A percentile compares a stretch with the other conserved stretches of the same genome.
Conservation (phyloP, 2,888 invertebrate species). For the Drosophila putrida region DNA sequence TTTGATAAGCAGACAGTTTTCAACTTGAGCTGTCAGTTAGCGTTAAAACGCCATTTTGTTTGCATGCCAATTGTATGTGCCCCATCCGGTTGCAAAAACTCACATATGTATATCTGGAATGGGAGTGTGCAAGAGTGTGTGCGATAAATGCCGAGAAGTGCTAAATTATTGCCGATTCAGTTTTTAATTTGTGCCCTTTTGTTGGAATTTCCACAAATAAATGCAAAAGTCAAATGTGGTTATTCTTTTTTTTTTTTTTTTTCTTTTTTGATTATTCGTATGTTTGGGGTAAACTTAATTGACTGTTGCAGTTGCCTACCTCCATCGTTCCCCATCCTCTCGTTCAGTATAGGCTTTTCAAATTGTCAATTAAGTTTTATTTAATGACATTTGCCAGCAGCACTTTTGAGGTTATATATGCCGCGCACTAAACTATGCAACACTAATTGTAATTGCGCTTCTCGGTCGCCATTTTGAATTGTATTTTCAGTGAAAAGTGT, state of each 20-base stretch:
- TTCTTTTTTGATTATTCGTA: slow-evolving; percentile 39
- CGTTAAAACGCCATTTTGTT: slow-evolving; percentile 79
- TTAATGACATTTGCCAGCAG: slow-evolving; percentile 76
- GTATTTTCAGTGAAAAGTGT: slow-evolving; percentile 38
- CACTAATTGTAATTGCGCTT: slow-evolving; percentile 72
- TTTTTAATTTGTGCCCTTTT: slow-evolving; percentile 78
- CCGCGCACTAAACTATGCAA: slow-evolving; percentile 71
- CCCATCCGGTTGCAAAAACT: not conserved
- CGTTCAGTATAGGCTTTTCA: slow-evolving; percentile 58
- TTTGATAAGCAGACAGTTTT: slow-evolving; percentile 83
- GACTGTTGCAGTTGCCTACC: slow-evolving; percentile 67
- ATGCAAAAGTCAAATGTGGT: slow-evolving; percentile 71
- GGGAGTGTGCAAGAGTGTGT: slow-evolving; percentile 3
- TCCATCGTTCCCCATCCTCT: not conserved
- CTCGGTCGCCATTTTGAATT: slow-evolving; percentile 72
- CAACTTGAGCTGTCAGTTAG: slow-evolving; percentile 81
- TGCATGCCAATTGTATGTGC: slow-evolving; percentile 57
- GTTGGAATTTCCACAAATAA: slow-evolving; percentile 68
- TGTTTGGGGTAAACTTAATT: slow-evolving; percentile 62
- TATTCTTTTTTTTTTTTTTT: slow-evolving; percentile 22
- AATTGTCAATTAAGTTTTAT: slow-evolving; percentile 83
- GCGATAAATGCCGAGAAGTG: slow-evolving; percentile 71
- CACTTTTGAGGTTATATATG: slow-evolving; percentile 70
- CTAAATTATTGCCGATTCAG: slow-evolving; percentile 80
- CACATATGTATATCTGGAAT: too few relatives aligned